Conservation (phyloP, 1,140 invertebrate genomes). For the Antheraea mylitta region DNA sequence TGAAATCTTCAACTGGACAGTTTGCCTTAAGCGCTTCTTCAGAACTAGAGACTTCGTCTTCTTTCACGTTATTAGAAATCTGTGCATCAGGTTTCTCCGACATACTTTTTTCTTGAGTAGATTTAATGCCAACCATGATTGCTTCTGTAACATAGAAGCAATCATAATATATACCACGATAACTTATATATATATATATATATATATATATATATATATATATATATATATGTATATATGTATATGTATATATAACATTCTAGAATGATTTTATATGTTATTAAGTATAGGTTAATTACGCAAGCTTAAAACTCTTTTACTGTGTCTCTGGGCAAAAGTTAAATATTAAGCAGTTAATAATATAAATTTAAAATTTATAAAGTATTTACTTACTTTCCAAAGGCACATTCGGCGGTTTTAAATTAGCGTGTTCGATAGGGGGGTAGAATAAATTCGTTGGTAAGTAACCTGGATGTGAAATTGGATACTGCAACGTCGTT, state of each 20-base stretch:
- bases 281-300: no score
- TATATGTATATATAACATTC: no score
- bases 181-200: no score
- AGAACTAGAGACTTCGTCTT: slow-evolving; percentile 87
- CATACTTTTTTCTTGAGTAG: not conserved
- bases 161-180: no score
- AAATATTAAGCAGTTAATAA: not conserved
- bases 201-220: no score
- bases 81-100: slow-evolving; percentile 48
- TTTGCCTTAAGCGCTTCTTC: slow-evolving; percentile 78
- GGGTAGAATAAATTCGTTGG: slow-evolving; percentile 62
- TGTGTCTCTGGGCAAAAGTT: no score
- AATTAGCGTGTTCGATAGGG: slow-evolving; percentile 38
- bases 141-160: no score
- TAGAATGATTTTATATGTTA: no score
- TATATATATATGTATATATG: no score
- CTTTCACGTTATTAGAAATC: slow-evolving; percentile 73
- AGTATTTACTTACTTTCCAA: slow-evolving; percentile 27
- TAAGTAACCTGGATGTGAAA: slow-evolving; percentile 52
- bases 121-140: not conserved
- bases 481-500: slow-evolving; percentile 49
- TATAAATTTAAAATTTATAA: not conserved
- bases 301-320: no score
- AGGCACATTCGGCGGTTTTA: slow-evolving; percentile 15
- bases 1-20: slow-evolving; percentile 19